Conservation (phyloP, 2,797 vertebrate species). For the Chelmon rostratus region DNA sequence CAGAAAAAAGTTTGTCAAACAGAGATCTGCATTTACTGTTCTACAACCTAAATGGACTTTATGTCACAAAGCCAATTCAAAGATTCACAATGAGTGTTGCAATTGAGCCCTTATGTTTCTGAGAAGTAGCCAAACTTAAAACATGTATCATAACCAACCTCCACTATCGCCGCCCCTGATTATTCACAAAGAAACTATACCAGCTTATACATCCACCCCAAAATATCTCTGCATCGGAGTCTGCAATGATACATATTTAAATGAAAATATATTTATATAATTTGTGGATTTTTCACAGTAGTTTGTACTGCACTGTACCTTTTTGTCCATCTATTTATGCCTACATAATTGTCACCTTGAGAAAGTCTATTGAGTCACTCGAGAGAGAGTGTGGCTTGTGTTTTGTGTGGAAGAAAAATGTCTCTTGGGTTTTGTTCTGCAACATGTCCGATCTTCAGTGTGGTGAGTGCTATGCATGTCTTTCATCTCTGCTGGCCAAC, state of each 20-base stretch:
- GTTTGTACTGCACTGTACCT: slow-evolving; percentile 86
- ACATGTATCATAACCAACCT: slow-evolving; percentile 80
- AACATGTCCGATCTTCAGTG: slow-evolving; percentile 77
- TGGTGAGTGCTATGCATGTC: slow-evolving; percentile 81
- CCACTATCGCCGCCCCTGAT: slow-evolving; percentile 73
- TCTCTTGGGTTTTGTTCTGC: slow-evolving; percentile 81
- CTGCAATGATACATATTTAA: slow-evolving; percentile 88
- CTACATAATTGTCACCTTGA: slow-evolving; percentile 83
- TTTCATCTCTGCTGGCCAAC: slow-evolving; percentile 82
- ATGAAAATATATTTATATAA: slow-evolving; percentile 89
- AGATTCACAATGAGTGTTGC: slow-evolving; percentile 87
- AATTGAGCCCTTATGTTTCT: slow-evolving; percentile 88
- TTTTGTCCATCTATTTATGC: slow-evolving; percentile 84
- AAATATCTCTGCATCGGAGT: slow-evolving; percentile 86
- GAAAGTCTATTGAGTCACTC: slow-evolving; percentile 82
- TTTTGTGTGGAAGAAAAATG: slow-evolving; percentile 80
- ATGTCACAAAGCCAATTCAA: slow-evolving; percentile 87
- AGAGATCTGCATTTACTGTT: slow-evolving; percentile 80
- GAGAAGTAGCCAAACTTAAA: slow-evolving; percentile 86
- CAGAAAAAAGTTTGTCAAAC: slow-evolving; percentile 84
- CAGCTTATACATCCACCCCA: slow-evolving; percentile 83
- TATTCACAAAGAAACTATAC: slow-evolving; percentile 85
- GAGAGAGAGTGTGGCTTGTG: slow-evolving; percentile 79
- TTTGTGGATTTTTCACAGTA: slow-evolving; percentile 88
- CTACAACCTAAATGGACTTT: slow-evolving; percentile 83